Base-by-base conservation (phyloP, 2,797 vertebrate species). In the Channa striata region DNA sequence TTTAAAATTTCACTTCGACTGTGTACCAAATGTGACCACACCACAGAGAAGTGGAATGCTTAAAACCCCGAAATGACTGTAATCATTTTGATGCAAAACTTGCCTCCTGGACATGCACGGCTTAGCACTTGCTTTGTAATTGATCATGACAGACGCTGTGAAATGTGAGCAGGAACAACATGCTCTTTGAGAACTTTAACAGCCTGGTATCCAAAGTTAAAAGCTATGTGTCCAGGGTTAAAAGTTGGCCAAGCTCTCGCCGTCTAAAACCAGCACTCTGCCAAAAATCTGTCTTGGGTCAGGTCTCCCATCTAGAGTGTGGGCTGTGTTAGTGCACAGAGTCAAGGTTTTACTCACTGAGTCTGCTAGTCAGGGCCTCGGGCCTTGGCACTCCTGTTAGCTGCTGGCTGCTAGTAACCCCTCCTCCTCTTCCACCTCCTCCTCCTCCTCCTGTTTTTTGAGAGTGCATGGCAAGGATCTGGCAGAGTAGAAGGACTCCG, bases 251-350 rank as follows among this genome's bases (percentile, higher is more conserved):
- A 74, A 85, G 82, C 82, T 84, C 57, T 80, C 64, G 83, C 81
- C 74, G 52, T 84, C 75, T 82, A 77, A 92, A 88, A 80, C 77
- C 74, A 84, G 68, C 65, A 72, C 59, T 74, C 85, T 91, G 91
- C 92, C 91, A 93, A 93, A 89, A 86, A 86, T 81, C 78, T 84
- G 80, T 91, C 86, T 80, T 84, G 74, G 91, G 90, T 91, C 92
- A 90, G 64, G 72, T 81, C 87, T 90, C 76, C 71, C 60, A 89
- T 92, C 82, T 85, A 90, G 81, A 91, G 89, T 88, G 92, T 92
- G 85, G 91, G 89, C 86, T 91, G 87, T 68, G 83, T 79, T 85
- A 72, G 83, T 86, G 84, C 81, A 85, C 75, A 68, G 81, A 91
- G 89, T 93, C 89, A 89, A 90, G 87, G 88, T 90, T 91, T 86